A percentile compares a stretch with the other conserved stretches of the same genome.
Evolutionary conservation across 2,113 vertebrate species (phyloP).

Genomic region (Cryptomyrus ogoouensis): DNA sequence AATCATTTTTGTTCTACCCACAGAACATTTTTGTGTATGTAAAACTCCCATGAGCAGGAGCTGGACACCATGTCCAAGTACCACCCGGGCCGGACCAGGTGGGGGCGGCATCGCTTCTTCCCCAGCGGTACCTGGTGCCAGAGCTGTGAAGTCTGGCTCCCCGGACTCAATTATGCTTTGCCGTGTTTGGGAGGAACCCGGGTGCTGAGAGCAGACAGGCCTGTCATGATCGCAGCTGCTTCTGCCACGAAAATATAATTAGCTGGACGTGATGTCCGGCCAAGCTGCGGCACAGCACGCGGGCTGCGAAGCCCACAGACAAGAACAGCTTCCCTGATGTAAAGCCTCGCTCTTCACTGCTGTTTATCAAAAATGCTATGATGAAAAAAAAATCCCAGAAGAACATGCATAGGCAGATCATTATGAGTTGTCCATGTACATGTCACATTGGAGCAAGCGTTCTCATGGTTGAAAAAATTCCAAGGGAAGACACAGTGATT

Average conservation of each 20-base stretch:
- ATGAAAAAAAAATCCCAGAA: neutral
- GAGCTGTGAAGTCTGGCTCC: neutral
- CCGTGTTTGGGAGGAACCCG: neutral
- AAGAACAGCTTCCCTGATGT: neutral
- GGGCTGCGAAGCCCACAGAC: neutral
- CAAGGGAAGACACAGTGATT: neutral
- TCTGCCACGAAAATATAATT: slow-evolving; percentile 12
- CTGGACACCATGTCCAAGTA: neutral
- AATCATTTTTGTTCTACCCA: neutral
- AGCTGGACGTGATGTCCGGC: slow-evolving; percentile 3
- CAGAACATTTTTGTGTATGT: neutral
- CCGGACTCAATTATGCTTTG: neutral
- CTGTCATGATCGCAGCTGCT: slow-evolving; percentile 4
- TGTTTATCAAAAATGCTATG: neutral
- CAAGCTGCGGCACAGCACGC: neutral
- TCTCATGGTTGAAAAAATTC: neutral
- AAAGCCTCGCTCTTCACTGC: neutral
- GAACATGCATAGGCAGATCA: no score
- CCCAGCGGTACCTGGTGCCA: neutral
- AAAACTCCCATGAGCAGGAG: slow-evolving; percentile 1
- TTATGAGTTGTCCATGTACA: neutral
- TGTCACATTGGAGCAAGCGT: neutral
- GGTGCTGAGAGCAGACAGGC: neutral
- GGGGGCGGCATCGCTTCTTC: neutral
- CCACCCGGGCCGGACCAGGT: slow-evolving; percentile 23